Evolutionary conservation across 2,113 vertebrate genomes (phyloP).

Genomic region (Myxocyprinus asiaticus): DNA sequence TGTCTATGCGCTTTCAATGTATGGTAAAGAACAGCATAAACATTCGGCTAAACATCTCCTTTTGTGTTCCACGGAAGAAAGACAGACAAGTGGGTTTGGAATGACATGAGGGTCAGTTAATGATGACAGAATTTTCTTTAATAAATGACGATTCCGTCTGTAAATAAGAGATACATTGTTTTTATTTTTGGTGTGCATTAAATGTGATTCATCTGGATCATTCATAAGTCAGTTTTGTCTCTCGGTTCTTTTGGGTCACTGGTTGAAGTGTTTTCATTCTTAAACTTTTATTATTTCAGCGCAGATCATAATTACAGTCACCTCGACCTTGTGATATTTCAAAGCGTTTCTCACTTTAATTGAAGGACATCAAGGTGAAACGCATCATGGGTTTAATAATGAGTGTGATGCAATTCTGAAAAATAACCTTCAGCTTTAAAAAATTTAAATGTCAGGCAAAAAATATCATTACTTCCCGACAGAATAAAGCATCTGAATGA

Average conservation of each 20-base stretch:
- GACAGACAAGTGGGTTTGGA: no score
- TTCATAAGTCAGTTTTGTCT: not conserved
- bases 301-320: not conserved
- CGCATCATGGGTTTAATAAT: slow-evolving; percentile 38
- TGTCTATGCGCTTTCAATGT: no score
- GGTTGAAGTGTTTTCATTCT: not conserved
- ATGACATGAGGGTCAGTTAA: no score
- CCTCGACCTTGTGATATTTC: slow-evolving; percentile 43
- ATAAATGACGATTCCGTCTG: not conserved
- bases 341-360: slow-evolving; percentile 9
- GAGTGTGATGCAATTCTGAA: slow-evolving; percentile 13
- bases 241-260: not conserved
- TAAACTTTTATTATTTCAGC: not conserved
- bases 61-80: no score
- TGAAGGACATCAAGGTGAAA: slow-evolving; percentile 23
- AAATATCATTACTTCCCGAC: not conserved
- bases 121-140: no score
- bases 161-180: not conserved
- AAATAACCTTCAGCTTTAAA: slow-evolving; percentile 25
- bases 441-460: not conserved
- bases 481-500: not conserved
- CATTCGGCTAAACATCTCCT: no score
- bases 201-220: no score
- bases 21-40: no score
- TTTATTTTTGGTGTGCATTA: no score